Evolutionary conservation across 1,140 invertebrate genomes (phyloP).

Genomic region (Chelonus insularis): DNA sequence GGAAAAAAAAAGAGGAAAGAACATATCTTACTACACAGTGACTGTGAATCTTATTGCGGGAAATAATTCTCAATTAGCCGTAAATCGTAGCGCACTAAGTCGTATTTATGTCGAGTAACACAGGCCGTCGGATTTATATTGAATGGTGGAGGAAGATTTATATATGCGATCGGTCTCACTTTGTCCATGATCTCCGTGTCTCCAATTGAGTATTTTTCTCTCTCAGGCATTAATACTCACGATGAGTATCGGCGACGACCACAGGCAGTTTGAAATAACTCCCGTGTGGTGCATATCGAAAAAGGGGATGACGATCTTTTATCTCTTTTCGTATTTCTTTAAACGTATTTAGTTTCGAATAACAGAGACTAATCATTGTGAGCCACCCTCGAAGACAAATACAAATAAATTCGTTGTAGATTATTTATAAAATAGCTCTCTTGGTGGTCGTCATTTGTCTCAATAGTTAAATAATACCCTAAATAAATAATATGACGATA

Average conservation of each 20-base stretch:
- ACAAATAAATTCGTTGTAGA: slow-evolving; percentile 36
- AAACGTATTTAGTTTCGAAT: background rate
- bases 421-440: slow-evolving; percentile 29
- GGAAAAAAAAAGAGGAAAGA: background rate
- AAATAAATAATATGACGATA: background rate
- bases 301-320: background rate
- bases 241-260: slow-evolving; percentile 17
- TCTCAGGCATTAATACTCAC: slow-evolving; percentile 5
- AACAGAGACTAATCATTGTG: background rate
- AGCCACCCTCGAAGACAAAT: slow-evolving; percentile 43
- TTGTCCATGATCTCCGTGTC: slow-evolving; percentile 34
- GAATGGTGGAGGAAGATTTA: slow-evolving; percentile 45
- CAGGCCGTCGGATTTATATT: slow-evolving; percentile 44
- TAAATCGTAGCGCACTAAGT: slow-evolving; percentile 44
- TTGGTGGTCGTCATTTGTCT: slow-evolving; percentile 14
- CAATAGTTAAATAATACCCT: background rate
- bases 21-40: background rate
- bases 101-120: slow-evolving; percentile 48
- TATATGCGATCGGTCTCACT: slow-evolving; percentile 49
- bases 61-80: slow-evolving; percentile 53
- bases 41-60: slow-evolving; percentile 37
- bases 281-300: slow-evolving; percentile 16
- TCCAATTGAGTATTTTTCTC: slow-evolving; percentile 20
- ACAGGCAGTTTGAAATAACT: slow-evolving; percentile 31
- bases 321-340: background rate